phyloP scores from a whole-genome alignment of 1,140 invertebrate species.

The Calycopis cecrops region DNA sequence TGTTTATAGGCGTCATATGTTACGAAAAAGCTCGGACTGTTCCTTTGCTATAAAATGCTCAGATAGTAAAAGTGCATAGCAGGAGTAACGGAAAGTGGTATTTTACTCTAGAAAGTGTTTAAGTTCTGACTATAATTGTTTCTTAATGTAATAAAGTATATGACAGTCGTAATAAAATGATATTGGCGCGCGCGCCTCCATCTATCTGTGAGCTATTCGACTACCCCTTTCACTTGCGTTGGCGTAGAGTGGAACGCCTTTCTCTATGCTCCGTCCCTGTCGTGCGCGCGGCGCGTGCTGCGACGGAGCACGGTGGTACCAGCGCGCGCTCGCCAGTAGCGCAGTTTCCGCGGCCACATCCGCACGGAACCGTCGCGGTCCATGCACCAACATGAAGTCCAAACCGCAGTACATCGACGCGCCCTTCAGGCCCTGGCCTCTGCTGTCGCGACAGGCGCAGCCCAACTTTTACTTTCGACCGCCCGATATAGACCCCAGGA shows the following conservation, averaged over 20 bases:
- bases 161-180: slow-evolving; percentile 25
- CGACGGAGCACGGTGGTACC: slow-evolving; percentile 45
- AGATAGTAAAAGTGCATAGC: too few relatives aligned
- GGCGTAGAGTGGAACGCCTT: slow-evolving; percentile 64
- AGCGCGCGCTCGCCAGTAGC: slow-evolving; percentile 54
- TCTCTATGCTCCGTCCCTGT: slow-evolving; percentile 64
- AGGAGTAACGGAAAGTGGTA: too few relatives aligned
- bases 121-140: too few relatives aligned
- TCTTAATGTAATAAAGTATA: too few relatives aligned
- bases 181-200: slow-evolving; percentile 36
- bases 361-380: slow-evolving; percentile 58
- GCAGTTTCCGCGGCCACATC: slow-evolving; percentile 56
- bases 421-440: slow-evolving; percentile 77
- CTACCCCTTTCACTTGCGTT: slow-evolving; percentile 70
- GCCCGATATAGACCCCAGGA: slow-evolving; percentile 68
- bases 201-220: slow-evolving; percentile 40
- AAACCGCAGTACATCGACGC: slow-evolving; percentile 69
- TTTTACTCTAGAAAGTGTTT: too few relatives aligned
- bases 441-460: slow-evolving; percentile 76
- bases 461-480: slow-evolving; percentile 78
- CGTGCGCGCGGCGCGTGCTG: slow-evolving; percentile 39
- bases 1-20: too few relatives aligned
- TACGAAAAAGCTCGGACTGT: too few relatives aligned
- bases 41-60: too few relatives aligned
- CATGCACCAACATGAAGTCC: slow-evolving; percentile 66